phyloP scores from a whole-genome alignment of 2,113 vertebrate species.

The Ascaphus truei region DNA sequence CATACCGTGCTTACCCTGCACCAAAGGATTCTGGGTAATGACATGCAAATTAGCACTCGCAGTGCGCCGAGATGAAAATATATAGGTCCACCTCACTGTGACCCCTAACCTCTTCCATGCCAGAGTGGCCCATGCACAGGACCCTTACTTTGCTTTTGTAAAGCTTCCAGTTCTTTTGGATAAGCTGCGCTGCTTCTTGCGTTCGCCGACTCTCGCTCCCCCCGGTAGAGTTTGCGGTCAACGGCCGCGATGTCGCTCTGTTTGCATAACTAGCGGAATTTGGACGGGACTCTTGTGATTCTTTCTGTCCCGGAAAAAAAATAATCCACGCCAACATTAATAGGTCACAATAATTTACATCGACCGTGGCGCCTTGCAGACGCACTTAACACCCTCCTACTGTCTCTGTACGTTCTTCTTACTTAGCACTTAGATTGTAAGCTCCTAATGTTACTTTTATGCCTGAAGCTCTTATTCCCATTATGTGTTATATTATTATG shows the following conservation, averaged over 20 bases:
- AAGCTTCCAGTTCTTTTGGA: constrained; percentile 70
- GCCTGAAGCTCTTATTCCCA: too few species aligned
- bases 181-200: constrained; percentile 60
- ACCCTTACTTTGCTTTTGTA: constrained; percentile 62
- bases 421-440: too few species aligned
- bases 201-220: constrained; percentile 32
- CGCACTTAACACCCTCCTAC: too few species aligned
- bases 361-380: too few species aligned
- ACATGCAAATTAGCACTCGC: not conserved
- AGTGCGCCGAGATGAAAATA: not conserved
- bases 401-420: too few species aligned
- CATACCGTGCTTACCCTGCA: not conserved
- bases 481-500: too few species aligned
- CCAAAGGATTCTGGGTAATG: not conserved
- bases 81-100: not conserved
- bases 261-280: not conserved
- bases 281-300: not conserved
- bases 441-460: too few species aligned
- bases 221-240: not conserved
- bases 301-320: constrained; percentile 18
- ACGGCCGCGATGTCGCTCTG: not conserved
- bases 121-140: too few species aligned
- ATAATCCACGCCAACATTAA: not conserved
- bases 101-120: too few species aligned
- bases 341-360: not conserved